A percentile compares a stretch with the other conserved stretches of the same genome.
Conservation (phyloP, 2,113 vertebrate genomes). For the Scopus umbretta region DNA sequence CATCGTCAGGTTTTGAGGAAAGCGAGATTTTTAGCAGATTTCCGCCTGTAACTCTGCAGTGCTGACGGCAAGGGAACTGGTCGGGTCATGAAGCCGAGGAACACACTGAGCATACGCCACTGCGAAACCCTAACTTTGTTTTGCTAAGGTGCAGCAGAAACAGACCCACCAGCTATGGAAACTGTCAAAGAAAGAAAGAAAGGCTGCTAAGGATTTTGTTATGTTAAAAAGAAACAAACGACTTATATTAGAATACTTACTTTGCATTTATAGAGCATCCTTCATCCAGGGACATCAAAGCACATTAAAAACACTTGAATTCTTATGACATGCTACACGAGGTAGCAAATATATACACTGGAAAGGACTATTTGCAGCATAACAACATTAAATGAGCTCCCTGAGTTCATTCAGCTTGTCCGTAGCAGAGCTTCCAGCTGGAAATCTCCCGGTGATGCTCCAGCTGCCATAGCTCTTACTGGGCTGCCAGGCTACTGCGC, state of each 20-base stretch:
- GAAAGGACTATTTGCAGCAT: neutral
- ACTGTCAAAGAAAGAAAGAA: neutral
- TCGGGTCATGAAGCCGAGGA: neutral
- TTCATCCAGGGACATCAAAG: conserved; percentile 38
- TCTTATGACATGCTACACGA: neutral
- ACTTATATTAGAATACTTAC: conserved; percentile 18
- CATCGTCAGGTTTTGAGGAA: neutral
- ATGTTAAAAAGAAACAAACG: conserved; percentile 22
- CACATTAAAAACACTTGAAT: neutral
- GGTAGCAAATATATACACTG: neutral
- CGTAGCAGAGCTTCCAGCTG: neutral
- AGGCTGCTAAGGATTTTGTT: neutral
- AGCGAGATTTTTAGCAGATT: neutral
- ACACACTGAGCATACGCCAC: neutral
- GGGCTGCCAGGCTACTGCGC: neutral
- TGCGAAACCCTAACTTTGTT: neutral
- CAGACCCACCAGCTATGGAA: conserved; percentile 28
- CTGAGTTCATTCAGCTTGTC: neutral
- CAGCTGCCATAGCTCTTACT: neutral
- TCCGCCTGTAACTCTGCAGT: neutral
- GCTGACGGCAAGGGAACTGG: neutral
- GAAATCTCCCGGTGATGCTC: neutral
- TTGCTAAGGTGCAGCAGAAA: conserved; percentile 1
- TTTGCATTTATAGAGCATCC: conserved; percentile 58
- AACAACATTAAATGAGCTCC: neutral